phyloP scores from a whole-genome alignment of 1,140 invertebrate species.

The Psilanteris sp. region DNA sequence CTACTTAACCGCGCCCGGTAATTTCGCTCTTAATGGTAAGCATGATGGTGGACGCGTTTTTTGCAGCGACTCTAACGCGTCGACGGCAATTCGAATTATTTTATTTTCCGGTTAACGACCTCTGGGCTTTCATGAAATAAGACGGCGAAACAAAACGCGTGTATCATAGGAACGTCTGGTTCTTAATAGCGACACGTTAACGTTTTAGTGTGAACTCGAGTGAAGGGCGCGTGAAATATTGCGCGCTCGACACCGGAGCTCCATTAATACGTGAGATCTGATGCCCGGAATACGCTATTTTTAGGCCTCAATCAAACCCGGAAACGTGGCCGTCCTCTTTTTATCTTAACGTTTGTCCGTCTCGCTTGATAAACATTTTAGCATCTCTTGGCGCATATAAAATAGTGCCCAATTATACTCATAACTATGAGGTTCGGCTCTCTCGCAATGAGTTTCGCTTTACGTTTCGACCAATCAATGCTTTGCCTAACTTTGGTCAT shows the following conservation, averaged over 20 bases:
- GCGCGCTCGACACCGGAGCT: conserved; percentile 34
- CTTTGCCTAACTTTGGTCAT: too few relatives aligned
- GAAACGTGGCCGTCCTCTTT: too few relatives aligned
- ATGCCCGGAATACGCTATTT: conserved; percentile 46
- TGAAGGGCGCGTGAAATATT: conserved; percentile 47
- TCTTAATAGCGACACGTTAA: conserved; percentile 45
- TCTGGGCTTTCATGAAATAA: conserved; percentile 23
- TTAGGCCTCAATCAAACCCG: conserved; percentile 44
- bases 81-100: conserved; percentile 28
- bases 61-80: conserved; percentile 1
- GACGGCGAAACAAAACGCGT: conserved; percentile 41
- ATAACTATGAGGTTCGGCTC: too few relatives aligned
- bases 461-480: too few relatives aligned
- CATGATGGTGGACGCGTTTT: too few relatives aligned
- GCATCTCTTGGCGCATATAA: too few relatives aligned
- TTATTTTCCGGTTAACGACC: conserved; percentile 51
- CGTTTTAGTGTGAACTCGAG: conserved; percentile 43
- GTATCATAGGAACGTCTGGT: conserved; percentile 55
- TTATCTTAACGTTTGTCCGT: too few relatives aligned
- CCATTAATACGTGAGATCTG: conserved; percentile 50
- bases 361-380: too few relatives aligned
- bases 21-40: conserved; percentile 8
- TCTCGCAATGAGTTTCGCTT: too few relatives aligned
- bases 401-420: too few relatives aligned
- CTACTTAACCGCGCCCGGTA: conserved; percentile 3